Conservation (phyloP, 2,113 vertebrate species). For the Fulica atra region DNA sequence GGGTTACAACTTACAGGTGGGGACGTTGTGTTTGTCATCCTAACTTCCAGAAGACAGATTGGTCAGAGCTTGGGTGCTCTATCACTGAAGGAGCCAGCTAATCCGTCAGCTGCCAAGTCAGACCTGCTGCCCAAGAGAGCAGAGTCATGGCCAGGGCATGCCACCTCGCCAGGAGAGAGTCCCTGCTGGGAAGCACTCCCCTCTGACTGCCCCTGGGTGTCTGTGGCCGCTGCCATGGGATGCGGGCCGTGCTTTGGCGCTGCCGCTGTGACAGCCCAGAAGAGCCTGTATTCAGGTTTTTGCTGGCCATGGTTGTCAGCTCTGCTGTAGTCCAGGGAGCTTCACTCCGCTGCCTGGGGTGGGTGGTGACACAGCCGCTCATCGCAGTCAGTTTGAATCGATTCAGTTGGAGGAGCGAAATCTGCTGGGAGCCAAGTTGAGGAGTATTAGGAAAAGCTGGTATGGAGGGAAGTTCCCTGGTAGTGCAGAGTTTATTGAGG, state of each 20-base stretch:
- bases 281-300: background rate
- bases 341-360: background rate
- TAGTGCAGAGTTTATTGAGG: background rate
- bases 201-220: background rate
- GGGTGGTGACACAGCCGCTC: background rate
- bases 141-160: background rate
- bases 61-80: background rate
- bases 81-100: background rate
- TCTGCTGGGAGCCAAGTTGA: background rate
- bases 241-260: background rate
- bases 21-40: background rate
- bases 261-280: background rate
- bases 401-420: background rate
- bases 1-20: background rate
- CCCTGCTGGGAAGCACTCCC: background rate
- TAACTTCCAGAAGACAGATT: background rate
- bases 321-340: background rate
- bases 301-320: background rate
- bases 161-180: background rate
- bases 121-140: background rate
- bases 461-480: background rate
- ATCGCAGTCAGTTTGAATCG: rapidly evolving
- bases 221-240: background rate
- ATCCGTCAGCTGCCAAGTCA: background rate
- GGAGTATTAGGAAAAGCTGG: background rate